Base-by-base conservation (phyloP, 2,113 vertebrate genomes). In the Equus quagga region DNA sequence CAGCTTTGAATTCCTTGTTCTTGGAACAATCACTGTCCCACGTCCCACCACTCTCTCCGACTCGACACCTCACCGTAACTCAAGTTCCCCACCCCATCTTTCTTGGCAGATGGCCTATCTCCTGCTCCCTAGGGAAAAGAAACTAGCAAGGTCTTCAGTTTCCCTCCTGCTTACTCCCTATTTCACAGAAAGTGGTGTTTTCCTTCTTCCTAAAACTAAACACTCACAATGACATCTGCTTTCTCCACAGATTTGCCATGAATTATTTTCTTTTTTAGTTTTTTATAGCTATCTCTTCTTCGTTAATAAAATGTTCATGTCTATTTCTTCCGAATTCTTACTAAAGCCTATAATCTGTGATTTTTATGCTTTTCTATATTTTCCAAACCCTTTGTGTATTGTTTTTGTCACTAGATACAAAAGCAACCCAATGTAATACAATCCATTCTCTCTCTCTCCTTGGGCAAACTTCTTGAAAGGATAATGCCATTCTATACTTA, bases 381-480 rank as follows among this genome's bases (percentile, higher is more conserved):
- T 97, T 80, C 21, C 14, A 62, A 73, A 46, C 9, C 54, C 93
- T 84, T 31, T 86, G 33, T 44, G 0, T 67, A 86, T 92, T 82
- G 11, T 8, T 67, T 92, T 97, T 79, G 31, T 73, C 75, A 80
- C 31, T 24, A 69, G 10, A 58, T 60, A 75, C 0, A 86, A 70
- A 96, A 83, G 84, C 12, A 75, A 78, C 5, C 26, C 28, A 79
- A 24, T 15, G 24, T 70, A 64, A 91, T 67, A 4, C 23, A 67
- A n/a, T 46, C 24, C 23, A 56, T 24, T 78, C 41, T 28, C 1
- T 65, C 15, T 69, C 33, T 84, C 13, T 87, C 6, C 28, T 49
- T 96, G 54, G 31, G 78, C 4, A 76, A 91, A 81, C 10, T 91
- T 95, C n/a, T 56, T 64, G 41, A 85, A 92, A 49, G 64, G 78